Evolutionary conservation across 2,888 invertebrate genomes (phyloP).

Genomic region (Heliconius hortense): DNA sequence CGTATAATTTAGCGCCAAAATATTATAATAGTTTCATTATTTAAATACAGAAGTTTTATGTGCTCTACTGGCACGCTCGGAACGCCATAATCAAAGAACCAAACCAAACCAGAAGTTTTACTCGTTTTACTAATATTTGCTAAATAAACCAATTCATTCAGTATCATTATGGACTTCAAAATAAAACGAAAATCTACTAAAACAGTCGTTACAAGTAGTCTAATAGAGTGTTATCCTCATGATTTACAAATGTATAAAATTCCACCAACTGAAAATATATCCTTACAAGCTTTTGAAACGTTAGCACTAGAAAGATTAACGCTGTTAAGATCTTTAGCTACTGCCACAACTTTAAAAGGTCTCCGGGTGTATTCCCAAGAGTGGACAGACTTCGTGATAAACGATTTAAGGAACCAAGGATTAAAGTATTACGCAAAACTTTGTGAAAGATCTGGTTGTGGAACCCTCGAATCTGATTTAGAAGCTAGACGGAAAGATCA

Average conservation of each 20-base stretch:
- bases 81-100: too few relatives aligned
- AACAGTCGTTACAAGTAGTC: constrained; percentile 62
- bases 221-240: constrained; percentile 85
- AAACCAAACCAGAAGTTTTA: background rate
- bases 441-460: constrained; percentile 79
- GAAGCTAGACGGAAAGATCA: constrained; percentile 90
- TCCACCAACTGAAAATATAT: constrained; percentile 88
- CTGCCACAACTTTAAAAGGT: constrained; percentile 84
- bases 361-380: constrained; percentile 84
- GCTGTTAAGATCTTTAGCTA: constrained; percentile 89
- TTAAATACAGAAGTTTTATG: background rate
- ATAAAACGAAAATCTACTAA: constrained; percentile 71
- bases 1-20: constrained; percentile 11
- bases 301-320: constrained; percentile 92
- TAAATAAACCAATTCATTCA: background rate
- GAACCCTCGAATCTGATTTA: constrained; percentile 82
- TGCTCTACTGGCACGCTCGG: too few relatives aligned
- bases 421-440: constrained; percentile 84
- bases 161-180: constrained; percentile 67
- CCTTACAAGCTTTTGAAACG: constrained; percentile 92
- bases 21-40: background rate
- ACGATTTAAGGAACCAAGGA: constrained; percentile 85
- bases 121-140: background rate
- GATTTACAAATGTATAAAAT: constrained; percentile 90
- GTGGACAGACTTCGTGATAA: constrained; percentile 84